A percentile compares a stretch with the other conserved stretches of the same genome.
phyloP scores from a whole-genome alignment of 2,113 vertebrate genomes.

The Tenrec ecaudatus region DNA sequence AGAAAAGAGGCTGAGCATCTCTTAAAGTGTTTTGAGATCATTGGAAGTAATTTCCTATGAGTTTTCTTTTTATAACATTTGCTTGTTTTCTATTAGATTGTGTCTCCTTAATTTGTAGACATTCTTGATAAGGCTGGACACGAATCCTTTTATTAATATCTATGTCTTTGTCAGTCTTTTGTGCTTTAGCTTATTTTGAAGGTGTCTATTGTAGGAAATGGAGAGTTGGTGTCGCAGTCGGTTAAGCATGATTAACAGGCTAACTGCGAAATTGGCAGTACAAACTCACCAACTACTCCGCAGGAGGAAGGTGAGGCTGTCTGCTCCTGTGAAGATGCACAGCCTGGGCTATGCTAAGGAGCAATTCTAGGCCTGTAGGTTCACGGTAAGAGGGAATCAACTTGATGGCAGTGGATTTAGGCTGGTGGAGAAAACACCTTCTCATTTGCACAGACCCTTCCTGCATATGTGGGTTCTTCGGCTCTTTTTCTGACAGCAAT shows the following conservation, averaged over 20 bases:
- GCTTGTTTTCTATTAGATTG: neutral
- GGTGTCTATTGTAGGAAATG: no score
- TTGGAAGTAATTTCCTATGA: neutral
- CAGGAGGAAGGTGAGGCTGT: no score
- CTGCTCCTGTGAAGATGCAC: no score
- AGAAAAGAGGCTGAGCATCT: neutral
- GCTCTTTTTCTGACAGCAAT: neutral
- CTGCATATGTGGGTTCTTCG: neutral
- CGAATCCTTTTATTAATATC: neutral
- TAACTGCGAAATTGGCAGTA: no score
- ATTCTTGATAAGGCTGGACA: neutral
- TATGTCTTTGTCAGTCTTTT: neutral
- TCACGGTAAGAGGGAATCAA: no score
- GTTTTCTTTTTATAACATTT: neutral
- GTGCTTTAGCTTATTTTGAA: neutral
- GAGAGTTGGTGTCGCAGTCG: no score
- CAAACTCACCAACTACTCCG: no score
- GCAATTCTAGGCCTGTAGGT: no score
- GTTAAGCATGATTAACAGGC: no score
- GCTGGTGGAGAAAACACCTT: neutral
- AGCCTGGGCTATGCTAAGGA: no score
- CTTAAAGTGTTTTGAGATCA: constrained; percentile 26
- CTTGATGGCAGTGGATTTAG: no score
- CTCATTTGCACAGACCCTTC: neutral
- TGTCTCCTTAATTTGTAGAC: constrained; percentile 32